phyloP scores from a whole-genome alignment of 2,113 vertebrate species.

The Dasypus novemcinctus region DNA sequence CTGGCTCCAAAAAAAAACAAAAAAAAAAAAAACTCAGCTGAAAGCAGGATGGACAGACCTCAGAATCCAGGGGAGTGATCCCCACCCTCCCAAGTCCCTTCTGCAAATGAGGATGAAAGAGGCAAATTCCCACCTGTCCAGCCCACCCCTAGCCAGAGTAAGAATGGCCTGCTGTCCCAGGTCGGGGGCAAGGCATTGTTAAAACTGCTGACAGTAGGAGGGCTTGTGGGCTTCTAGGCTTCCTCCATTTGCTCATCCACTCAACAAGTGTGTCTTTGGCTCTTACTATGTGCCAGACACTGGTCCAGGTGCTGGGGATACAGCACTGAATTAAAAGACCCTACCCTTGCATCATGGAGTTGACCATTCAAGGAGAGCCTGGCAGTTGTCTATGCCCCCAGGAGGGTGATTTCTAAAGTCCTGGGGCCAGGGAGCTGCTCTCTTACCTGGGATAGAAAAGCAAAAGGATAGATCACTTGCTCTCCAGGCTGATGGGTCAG shows the following conservation, averaged over 20 bases:
- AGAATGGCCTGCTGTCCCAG: neutral
- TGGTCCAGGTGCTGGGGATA: neutral
- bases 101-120: neutral
- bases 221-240: neutral
- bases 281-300: neutral
- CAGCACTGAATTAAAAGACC: neutral
- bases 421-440: neutral
- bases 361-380: neutral
- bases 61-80: neutral
- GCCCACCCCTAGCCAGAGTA: neutral
- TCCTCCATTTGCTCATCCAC: neutral
- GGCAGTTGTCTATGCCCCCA: neutral
- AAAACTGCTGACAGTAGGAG: neutral
- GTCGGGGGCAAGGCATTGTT: neutral
- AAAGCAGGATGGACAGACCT: neutral
- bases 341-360: neutral
- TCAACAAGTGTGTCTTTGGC: neutral
- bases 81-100: too few species aligned
- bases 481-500: neutral
- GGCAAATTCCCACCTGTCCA: neutral
- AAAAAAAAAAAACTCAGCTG: neutral
- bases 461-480: neutral
- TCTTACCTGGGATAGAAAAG: neutral
- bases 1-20: neutral
- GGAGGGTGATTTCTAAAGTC: neutral